phyloP scores from a whole-genome alignment of 2,888 invertebrate species.

The Hedychridium roseum region DNA sequence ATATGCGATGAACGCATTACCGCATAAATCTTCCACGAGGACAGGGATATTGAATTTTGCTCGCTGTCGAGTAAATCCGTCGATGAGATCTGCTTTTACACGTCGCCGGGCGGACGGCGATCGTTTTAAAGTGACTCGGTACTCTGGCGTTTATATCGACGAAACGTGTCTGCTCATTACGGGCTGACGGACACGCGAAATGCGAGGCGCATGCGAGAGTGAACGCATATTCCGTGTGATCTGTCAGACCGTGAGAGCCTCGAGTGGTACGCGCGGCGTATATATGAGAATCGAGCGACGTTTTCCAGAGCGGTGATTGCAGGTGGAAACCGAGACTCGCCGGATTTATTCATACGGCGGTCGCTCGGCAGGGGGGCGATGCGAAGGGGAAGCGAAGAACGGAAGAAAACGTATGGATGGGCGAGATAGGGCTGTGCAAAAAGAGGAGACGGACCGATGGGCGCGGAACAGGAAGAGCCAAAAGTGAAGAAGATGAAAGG shows the following conservation, averaged over 20 bases:
- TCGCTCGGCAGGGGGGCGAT: constrained; percentile 22
- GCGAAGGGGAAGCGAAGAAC: no score
- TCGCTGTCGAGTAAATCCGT: constrained; percentile 8
- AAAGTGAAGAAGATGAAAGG: background rate
- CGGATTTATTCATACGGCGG: constrained; percentile 43
- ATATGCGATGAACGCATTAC: background rate
- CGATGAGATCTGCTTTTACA: background rate
- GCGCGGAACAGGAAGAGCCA: no score
- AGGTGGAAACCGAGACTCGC: constrained; percentile 32
- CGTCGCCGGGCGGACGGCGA: background rate
- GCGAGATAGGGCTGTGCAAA: no score
- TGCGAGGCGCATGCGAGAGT: constrained; percentile 13
- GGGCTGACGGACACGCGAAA: constrained; percentile 20
- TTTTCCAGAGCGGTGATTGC: constrained; percentile 29
- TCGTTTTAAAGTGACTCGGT: constrained; percentile 11
- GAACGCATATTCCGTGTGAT: constrained; percentile 23
- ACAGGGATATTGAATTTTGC: background rate
- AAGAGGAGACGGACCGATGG: no score
- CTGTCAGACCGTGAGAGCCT: constrained; percentile 9
- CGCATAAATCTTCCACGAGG: constrained; percentile 4
- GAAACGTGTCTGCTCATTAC: constrained; percentile 29
- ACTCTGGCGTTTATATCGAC: constrained; percentile 24
- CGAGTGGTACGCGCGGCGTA: constrained; percentile 8
- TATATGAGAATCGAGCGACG: constrained; percentile 18
- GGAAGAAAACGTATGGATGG: no score